Evolutionary conservation across 2,888 invertebrate species (phyloP).

Genomic region (Epinotia demarniana): DNA sequence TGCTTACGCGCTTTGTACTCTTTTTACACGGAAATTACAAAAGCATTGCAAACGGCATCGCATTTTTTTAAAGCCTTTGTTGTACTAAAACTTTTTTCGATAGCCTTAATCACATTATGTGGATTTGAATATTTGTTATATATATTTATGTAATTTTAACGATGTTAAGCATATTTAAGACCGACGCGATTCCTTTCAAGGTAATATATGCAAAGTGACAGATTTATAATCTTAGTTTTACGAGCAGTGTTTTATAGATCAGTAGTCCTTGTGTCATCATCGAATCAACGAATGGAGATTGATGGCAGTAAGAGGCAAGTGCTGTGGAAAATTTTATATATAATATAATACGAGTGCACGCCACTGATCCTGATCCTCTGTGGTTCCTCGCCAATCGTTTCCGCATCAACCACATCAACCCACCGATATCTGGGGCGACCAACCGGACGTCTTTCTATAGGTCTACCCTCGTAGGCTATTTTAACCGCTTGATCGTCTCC

Average conservation of each 20-base stretch:
- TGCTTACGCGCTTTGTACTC: constrained; percentile 51
- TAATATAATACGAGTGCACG: too few relatives aligned
- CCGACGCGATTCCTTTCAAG: constrained; percentile 15
- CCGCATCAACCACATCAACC: too few relatives aligned
- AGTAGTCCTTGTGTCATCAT: constrained; percentile 24
- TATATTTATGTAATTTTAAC: constrained; percentile 3
- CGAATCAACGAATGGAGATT: constrained; percentile 17
- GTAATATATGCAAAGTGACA: background rate
- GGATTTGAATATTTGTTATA: too few relatives aligned
- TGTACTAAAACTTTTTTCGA: background rate
- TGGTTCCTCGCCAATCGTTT: too few relatives aligned
- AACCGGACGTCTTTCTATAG: too few relatives aligned
- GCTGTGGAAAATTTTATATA: too few relatives aligned
- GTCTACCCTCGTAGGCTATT: too few relatives aligned
- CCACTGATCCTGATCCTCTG: too few relatives aligned
- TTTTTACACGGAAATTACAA: constrained; percentile 19
- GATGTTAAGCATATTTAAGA: constrained; percentile 15
- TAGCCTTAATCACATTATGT: background rate
- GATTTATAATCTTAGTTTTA: constrained; percentile 11
- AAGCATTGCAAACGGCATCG: constrained; percentile 24
- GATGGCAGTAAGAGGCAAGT: background rate
- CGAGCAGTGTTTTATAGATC: constrained; percentile 13
- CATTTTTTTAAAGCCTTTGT: constrained; percentile 14
- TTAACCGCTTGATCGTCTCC: too few relatives aligned
- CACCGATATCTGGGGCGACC: too few relatives aligned